Evolutionary conservation across 2,113 vertebrate genomes (phyloP).

Genomic region (Ptychochromis oligacanthus): DNA sequence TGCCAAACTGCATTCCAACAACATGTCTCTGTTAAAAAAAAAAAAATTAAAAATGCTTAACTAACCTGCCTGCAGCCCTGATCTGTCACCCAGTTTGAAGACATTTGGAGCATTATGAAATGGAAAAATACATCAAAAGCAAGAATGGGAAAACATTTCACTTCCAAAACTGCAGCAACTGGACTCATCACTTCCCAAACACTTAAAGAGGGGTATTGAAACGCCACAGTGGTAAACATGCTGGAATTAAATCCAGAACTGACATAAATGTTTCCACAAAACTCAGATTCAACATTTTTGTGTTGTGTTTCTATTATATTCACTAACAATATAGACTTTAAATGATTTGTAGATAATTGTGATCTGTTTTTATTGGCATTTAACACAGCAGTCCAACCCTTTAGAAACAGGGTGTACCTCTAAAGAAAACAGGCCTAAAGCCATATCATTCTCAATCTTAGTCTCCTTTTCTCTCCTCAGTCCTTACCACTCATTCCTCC

Average conservation of each 20-base stretch:
- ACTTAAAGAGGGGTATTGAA: fast-evolving
- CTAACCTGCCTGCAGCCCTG: neutral
- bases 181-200: neutral
- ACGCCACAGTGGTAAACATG: neutral
- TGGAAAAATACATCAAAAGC: neutral
- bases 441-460: neutral
- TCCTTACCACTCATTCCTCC: neutral
- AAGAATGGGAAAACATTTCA: neutral
- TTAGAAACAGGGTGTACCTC: neutral
- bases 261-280: too few species aligned
- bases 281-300: too few species aligned
- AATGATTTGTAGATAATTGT: too few species aligned
- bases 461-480: neutral
- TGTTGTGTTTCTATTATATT: too few species aligned
- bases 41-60: neutral
- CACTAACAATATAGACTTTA: too few species aligned
- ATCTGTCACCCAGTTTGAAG: neutral
- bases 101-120: neutral
- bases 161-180: neutral
- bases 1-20: neutral
- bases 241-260: neutral
- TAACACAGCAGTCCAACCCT: neutral
- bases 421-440: neutral
- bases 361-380: too few species aligned
- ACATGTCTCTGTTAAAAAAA: neutral